phyloP scores from a whole-genome alignment of 2,797 vertebrate genomes.

The Myotis daubentonii region DNA sequence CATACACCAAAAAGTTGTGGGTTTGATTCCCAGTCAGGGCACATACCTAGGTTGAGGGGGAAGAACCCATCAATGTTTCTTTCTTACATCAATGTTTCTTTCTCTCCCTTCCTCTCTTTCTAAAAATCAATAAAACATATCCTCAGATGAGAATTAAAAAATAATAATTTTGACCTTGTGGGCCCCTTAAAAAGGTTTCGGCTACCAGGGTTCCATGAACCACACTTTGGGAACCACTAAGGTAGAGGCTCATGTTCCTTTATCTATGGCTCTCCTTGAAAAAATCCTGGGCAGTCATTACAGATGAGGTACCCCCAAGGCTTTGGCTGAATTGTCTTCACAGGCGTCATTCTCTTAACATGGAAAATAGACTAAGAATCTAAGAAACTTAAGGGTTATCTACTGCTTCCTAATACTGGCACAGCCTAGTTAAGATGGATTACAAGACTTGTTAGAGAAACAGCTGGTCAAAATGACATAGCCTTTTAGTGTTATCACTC shows the following conservation, averaged over 20 bases:
- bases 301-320: background rate
- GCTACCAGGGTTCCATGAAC: background rate
- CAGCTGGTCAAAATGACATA: background rate
- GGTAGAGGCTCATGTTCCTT: background rate
- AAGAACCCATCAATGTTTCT: background rate
- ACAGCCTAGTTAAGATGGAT: background rate
- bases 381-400: background rate
- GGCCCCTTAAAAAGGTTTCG: background rate
- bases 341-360: background rate
- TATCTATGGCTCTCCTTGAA: background rate
- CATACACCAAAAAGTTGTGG: background rate
- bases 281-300: background rate
- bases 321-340: background rate
- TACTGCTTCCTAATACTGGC: background rate
- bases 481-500: background rate
- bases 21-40: background rate
- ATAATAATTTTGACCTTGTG: background rate
- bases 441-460: background rate
- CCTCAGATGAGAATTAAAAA: background rate
- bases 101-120: background rate
- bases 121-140: background rate
- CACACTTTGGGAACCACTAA: background rate
- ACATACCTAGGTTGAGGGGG: background rate
- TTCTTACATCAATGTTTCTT: background rate
- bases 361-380: background rate